These are phyloP conservation scores for Poecilia gillii DNA, from an alignment of 2,797 vertebrate genomes.

Conservation along the genomic window DNA sequence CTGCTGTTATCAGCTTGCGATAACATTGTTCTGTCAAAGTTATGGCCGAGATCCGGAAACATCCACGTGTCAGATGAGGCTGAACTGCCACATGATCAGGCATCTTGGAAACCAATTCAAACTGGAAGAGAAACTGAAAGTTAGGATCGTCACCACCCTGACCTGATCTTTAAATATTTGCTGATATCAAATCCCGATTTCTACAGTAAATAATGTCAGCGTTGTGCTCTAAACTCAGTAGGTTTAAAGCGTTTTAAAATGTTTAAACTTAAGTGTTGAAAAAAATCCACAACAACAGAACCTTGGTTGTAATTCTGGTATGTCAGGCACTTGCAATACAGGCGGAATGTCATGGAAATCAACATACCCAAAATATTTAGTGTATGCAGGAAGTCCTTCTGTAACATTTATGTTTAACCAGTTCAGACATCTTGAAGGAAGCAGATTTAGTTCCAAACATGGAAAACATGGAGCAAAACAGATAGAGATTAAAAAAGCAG, in stretches of 20 bases:
- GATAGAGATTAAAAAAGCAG: neutral
- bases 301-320: neutral
- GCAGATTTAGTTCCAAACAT: neutral
- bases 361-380: neutral
- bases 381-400: neutral
- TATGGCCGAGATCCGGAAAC: neutral
- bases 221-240: neutral
- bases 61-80: neutral
- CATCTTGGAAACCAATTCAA: neutral
- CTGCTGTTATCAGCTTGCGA: neutral
- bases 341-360: neutral
- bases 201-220: neutral
- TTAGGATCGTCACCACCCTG: neutral
- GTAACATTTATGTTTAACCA: neutral
- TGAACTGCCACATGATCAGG: neutral
- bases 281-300: neutral
- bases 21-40: conserved; percentile 3
- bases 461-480: neutral
- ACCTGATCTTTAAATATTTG: neutral
- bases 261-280: neutral
- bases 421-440: neutral
- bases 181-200: neutral
- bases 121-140: conserved; percentile 9
- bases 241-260: neutral
- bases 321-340: neutral